A percentile compares a stretch with the other conserved stretches of the same genome.
These are phyloP conservation scores for Amyelois transitella DNA, from an alignment of 1,140 invertebrate genomes.

Conservation along the genomic window DNA sequence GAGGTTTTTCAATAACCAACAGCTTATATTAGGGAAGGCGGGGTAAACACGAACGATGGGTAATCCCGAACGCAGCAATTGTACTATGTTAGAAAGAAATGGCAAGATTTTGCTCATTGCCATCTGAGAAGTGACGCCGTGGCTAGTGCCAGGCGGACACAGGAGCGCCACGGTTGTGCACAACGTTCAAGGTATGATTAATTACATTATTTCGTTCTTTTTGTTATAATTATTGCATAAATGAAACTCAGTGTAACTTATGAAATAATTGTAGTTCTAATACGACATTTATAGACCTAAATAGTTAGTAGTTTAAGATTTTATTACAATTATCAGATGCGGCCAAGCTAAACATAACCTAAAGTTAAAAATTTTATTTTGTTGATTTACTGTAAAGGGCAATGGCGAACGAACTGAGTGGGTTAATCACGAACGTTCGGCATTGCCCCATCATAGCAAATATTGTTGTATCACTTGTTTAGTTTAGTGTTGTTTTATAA, in stretches of 20 bases:
- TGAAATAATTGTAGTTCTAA: conserved; percentile 15
- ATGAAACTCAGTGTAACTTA: conserved; percentile 17
- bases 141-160: conserved; percentile 17
- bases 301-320: conserved; percentile 13
- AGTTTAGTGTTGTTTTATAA: neutral
- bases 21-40: conserved; percentile 3
- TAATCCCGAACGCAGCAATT: conserved; percentile 21
- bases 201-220: conserved; percentile 20
- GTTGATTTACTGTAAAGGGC: conserved; percentile 4
- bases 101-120: conserved; percentile 12
- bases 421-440: conserved; percentile 21
- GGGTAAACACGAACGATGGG: conserved; percentile 24
- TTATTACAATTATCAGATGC: neutral
- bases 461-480: conserved; percentile 1
- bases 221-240: conserved; percentile 19
- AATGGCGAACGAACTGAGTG: conserved; percentile 18
- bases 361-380: neutral
- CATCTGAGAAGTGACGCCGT: conserved; percentile 7
- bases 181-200: conserved; percentile 17
- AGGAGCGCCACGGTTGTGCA: conserved; percentile 11
- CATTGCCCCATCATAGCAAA: conserved; percentile 7
- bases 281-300: conserved; percentile 17
- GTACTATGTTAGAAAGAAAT: conserved; percentile 21
- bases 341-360: neutral
- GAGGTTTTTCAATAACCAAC: no score